Base-by-base conservation (phyloP, 2,113 vertebrate species). In the Calypte anna region DNA sequence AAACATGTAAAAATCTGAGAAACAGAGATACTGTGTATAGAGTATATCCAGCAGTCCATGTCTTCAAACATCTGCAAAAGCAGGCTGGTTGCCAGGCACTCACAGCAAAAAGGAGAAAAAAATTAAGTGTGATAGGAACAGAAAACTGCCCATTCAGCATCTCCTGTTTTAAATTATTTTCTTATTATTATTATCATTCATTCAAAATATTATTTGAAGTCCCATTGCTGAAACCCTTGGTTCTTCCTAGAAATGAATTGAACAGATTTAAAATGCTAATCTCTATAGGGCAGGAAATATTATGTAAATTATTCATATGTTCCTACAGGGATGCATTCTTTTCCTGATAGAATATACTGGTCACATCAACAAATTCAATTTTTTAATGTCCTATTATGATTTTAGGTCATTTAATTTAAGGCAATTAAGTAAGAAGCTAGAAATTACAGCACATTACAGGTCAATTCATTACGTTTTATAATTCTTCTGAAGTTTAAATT, bases 401-500 rank as follows among this genome's bases (percentile, higher is more conserved):
- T 88, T 90, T 82, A 88, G 64, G 72, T 72, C 44, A 81, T 82
- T 93, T 80, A 40, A 90, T 94, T 93, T 59, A 93, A n/a, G 25
- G 24, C 61, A 86, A 55, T 90, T 92, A 91, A 75, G 36, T 51
- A 75, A 86, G 30, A 33, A 86, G 54, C 53, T 75, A 81, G 73
- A 91, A 95, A 50, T 72, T 75, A 70, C 73, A 81, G 58, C 40
- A 90, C n/a, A 84, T 54, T 59, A 48, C 64, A 78, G 55, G 79
- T 83, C 63, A 93, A 94, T 90, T 95, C 64, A 88, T 90, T 91
- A 82, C 68, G 72, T 88, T 93, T 93, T 86, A 70, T 88, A 70
- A 74, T 84, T 86, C 89, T 95, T 96, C 76, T 91, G 92, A 95
- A 90, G 94, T 84, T 95, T 88, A 78, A 95, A 78, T 90, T 91